Evolutionary conservation across 2,888 invertebrate species (phyloP).

Genomic region (Villa cingulata): DNA sequence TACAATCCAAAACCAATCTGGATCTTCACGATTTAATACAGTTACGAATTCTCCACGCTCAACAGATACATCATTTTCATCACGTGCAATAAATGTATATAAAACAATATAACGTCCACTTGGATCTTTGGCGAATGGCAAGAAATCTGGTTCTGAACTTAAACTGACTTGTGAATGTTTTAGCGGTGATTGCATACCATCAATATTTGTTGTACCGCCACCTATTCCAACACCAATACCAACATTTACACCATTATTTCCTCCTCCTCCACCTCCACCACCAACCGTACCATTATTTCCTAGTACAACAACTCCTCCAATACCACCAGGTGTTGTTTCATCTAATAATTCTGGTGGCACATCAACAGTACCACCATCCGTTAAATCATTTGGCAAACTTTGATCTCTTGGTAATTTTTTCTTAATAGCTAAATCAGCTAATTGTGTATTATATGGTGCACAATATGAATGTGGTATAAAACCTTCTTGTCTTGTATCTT

Average conservation of each 20-base stretch:
- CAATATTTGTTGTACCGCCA: constrained; percentile 6
- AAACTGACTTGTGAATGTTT: constrained; percentile 38
- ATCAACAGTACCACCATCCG: constrained; percentile 18
- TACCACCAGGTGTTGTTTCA: constrained; percentile 15
- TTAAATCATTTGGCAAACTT: constrained; percentile 40
- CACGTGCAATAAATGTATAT: constrained; percentile 83
- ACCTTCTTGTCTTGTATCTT: constrained; percentile 79
- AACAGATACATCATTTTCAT: constrained; percentile 89
- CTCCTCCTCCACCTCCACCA: constrained; percentile 9
- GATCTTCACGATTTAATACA: constrained; percentile 84
- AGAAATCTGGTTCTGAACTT: constrained; percentile 46
- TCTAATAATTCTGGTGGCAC: constrained; percentile 13
- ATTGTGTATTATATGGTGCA: constrained; percentile 64
- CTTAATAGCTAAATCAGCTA: constrained; percentile 68
- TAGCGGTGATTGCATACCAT: constrained; percentile 20
- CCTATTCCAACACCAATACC: constrained; percentile 13
- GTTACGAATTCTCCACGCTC: constrained; percentile 93
- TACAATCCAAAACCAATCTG: constrained; percentile 95
- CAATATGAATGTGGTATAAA: constrained; percentile 92
- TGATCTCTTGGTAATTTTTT: constrained; percentile 71
- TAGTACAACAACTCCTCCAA: constrained; percentile 7
- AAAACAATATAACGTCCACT: constrained; percentile 83
- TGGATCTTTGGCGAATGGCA: constrained; percentile 65
- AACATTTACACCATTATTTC: no score
- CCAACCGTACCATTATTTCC: constrained; percentile 14